Evolutionary conservation across 2,113 vertebrate genomes (phyloP), one percentile per base, ranked within the genome.

Genomic region (Xiphorhynchus elegans): DNA sequence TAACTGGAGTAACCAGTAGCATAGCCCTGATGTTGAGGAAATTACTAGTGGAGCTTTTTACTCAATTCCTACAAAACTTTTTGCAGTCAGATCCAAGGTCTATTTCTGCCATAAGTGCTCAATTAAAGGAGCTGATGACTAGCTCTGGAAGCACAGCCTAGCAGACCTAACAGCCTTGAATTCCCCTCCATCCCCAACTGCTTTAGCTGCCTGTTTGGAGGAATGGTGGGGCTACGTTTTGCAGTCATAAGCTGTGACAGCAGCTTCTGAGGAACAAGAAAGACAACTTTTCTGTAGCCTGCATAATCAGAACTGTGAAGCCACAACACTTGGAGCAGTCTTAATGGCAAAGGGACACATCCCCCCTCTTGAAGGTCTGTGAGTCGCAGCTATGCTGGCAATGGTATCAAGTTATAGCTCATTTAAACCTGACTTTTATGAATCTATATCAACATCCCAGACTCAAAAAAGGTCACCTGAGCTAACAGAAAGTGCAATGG

Each of bases 161-260:
- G 42, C 55, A 39, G 17, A 80, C 5, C 29, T 10, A 50, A 29
- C 14, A 68, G 26, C 24, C 42, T 33, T 50, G 40, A 14, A 47
- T 63, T 66, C 13, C 21, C 12, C 50, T 83, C 20, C 4, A 69
- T 2, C 8, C 33, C 10, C 5, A 50, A 6, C 1, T 4, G 12
- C 23, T 47, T n/a, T 35, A 20, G 49, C 25, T 29, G 15, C 6
- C 19, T 16, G n/a, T 39, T 5, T 50, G 44, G 12, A 82, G 18
- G 18, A 84, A 67, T 2, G 17, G 6, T 35, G 15, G 11, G 35
- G 40, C 20, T 40, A 8, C 0, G 0, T 14, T 24, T 33, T 40
- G 55, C 2, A 9, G 55, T 15, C 25, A 9, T 9, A 25, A 59
- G 3, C 33, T 20, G 11, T 10, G 17, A 42, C 39, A 63, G 35